Base-by-base conservation (phyloP, 2,113 vertebrate species). In the Echinops telfairi region DNA sequence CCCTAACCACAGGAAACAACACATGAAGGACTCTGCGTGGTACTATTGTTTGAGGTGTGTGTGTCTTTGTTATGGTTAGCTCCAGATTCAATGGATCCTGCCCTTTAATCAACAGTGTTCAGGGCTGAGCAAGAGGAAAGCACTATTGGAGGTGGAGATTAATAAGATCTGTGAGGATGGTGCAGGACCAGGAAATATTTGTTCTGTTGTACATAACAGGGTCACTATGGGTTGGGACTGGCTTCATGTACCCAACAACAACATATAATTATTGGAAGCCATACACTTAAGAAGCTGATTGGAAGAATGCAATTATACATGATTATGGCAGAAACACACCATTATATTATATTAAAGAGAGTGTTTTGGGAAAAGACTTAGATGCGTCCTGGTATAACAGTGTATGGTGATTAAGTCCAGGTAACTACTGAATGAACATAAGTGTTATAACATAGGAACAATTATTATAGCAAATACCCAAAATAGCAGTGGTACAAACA, bases 1-100 rank as follows among this genome's bases (percentile, higher is more conserved):
- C 62, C n/a, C 25, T 82, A 91, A 89, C 38, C 73, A 89, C 84
- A 94, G 60, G 77, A 97, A 97, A 82, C 53, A 81, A 76, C 47
- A 53, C 47, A 53, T 53, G 2, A 10, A 53, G 47, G 47, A 53
- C 47, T 53, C 10, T 53, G 47, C 10, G 66, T 70, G 36, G 23
- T 11, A 25, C 53, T 77, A 12, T 76, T 57, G 75, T 91, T 78
- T 62, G 66, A 89, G 78, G 40, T 53, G 92, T 77, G 62, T 33
- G 93, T 91, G 89, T 85, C 85, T 23, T 77, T 75, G 33, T n/a
- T 47, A 36, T 84, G 85, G 33, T 89, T 89, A 77, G 40, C 12
- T 87, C n/a, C 75, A 58, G 12, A 5, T 73, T 53, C 29, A 84
- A 64, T 62, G 19, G 66, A 83, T 82, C 60, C 6, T 9, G 8